Percentiles rank a stretch among this genome's conserved stretches.
These are phyloP conservation scores for Orientallactaga bullata DNA, from an alignment of 2,113 vertebrate genomes.

Conservation along the genomic window DNA sequence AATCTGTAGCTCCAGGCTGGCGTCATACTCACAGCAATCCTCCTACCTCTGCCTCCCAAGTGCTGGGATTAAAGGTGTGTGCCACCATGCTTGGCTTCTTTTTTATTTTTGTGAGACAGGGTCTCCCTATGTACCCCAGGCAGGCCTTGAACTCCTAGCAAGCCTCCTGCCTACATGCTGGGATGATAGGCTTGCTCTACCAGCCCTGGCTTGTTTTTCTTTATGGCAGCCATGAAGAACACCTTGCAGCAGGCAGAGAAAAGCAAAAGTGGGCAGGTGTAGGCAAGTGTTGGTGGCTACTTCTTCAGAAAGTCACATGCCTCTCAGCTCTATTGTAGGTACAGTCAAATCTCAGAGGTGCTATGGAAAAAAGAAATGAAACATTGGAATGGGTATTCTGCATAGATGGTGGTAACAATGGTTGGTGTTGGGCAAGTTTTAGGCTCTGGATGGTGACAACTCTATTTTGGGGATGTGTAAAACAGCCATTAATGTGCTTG, in stretches of 20 bases:
- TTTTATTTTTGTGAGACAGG: not conserved
- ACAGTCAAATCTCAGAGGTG: not conserved
- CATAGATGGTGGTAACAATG: rapidly evolving
- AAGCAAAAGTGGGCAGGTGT: rapidly evolving
- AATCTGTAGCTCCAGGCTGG: no score
- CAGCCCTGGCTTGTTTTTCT: not conserved
- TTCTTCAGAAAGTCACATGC: not conserved
- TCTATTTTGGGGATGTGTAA: not conserved
- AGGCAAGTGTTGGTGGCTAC: rapidly evolving
- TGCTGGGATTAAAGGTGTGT: not conserved
- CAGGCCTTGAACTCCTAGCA: not conserved
- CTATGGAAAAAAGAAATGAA: not conserved
- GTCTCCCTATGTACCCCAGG: not conserved
- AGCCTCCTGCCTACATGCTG: not conserved
- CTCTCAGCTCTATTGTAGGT: not conserved
- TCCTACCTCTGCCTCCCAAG: no score
- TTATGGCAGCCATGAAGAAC: not conserved
- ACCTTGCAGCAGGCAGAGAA: not conserved
- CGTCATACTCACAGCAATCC: no score
- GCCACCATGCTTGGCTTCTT: no score
- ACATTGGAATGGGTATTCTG: no score
- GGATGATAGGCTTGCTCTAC: not conserved
- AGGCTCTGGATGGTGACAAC: not conserved
- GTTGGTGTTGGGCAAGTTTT: not conserved
- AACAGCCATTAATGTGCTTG: rapidly evolving